Evolutionary conservation across 1,140 invertebrate genomes (phyloP), one percentile per base, ranked within the genome.

Genomic region (Rhagoletis pomonella): DNA sequence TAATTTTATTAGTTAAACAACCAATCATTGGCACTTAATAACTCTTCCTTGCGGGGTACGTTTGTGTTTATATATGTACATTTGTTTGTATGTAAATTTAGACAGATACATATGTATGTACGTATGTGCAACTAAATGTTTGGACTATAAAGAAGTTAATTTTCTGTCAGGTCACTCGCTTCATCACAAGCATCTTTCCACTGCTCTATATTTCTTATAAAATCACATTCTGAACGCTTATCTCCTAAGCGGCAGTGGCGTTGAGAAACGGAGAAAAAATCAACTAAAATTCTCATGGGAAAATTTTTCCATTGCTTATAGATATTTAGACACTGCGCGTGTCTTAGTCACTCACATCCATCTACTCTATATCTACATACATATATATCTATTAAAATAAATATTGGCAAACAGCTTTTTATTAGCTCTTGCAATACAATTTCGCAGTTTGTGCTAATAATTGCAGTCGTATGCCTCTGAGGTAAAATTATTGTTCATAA

Each of bases 201-300:
- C 10, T 10, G 10, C 50, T 7, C 50, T 55, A 3, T 50, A 55
- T 55, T 47, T 42, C 44, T 4, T 81, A 3, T 81, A 55, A 44
- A 59, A 58, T 59, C 47, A 19, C 50, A 85, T 85, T 85, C 58
- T 55, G 81, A 47, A 85, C 81, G 50, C 81, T 42, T 29, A 85
- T 4, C 42, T 2, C 29, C 29, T 29, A 29, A 29, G 6, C 67
- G 7, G 39, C 12, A 47, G 42, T 3, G 12, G 60, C 10, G 60
- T 7, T 12, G 60, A 12, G 60, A 39, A 44, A 42, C 14, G 7
- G 42, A 5, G 14, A n/a, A n/a, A 4, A 73, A 73, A 14, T n/a
- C 1, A 44, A 73, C 42, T 73, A 10, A 10, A 47, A 73, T 73
- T 73, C 67, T 5, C 44, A 47, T 73, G 67, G 42, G 67, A 73